phyloP scores from a whole-genome alignment of 2,113 vertebrate species.

The Scalopus aquaticus region DNA sequence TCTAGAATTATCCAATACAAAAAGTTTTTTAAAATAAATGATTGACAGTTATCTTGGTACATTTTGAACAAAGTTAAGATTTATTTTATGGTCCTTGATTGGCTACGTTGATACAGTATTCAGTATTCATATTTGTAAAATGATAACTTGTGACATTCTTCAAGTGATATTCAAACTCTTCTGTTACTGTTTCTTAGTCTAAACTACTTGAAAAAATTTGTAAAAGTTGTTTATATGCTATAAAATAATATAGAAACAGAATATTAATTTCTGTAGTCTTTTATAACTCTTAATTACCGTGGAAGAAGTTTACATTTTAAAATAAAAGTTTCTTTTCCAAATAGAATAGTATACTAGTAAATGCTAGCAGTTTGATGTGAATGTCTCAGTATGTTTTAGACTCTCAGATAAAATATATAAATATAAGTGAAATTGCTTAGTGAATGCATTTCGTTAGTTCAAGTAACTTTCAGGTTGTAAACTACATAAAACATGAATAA shows the following conservation, averaged over 20 bases:
- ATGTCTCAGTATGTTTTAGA: neutral
- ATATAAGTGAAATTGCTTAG: neutral
- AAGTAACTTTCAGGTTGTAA: slow-evolving; percentile 17
- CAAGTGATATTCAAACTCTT: neutral
- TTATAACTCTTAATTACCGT: slow-evolving; percentile 26
- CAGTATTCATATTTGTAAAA: slow-evolving; percentile 46
- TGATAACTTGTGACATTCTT: neutral
- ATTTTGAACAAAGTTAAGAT: slow-evolving; percentile 53
- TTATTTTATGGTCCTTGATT: slow-evolving; percentile 27
- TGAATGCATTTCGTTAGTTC: slow-evolving; percentile 7
- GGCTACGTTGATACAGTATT: neutral
- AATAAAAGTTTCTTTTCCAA: slow-evolving; percentile 32
- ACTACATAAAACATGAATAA: neutral
- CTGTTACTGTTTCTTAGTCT: slow-evolving; percentile 39
- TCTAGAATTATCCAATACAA: slow-evolving; percentile 37
- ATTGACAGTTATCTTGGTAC: neutral
- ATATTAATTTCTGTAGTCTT: neutral
- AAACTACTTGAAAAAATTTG: neutral
- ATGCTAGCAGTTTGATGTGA: neutral
- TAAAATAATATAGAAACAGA: neutral
- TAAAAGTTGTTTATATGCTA: slow-evolving; percentile 11
- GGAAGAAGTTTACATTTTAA: neutral
- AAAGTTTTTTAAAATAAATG: neutral
- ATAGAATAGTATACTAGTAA: neutral
- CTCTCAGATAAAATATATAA: neutral